Base-by-base conservation (phyloP, 2,113 vertebrate species). In the Psittacula cyanocephala region DNA sequence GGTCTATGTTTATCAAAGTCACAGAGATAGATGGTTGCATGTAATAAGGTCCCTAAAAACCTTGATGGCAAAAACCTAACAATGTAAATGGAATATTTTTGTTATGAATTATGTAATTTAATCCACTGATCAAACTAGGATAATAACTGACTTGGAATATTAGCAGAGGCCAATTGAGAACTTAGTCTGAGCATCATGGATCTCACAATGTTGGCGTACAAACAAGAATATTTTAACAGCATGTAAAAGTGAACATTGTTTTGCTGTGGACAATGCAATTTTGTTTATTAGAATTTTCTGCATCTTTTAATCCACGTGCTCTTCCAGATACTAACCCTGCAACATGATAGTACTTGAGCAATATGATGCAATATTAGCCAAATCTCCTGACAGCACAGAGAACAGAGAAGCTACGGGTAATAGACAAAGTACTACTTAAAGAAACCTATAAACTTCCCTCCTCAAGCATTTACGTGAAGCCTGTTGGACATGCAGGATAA, bases 311-410 rank as follows among this genome's bases (percentile, higher is more conserved):
- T 84, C 31, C 37, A 41, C 37, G 17, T 52, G 19, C 18, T 91
- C 4, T 79, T 78, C 44, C 65, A 79, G 55, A 60, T 84, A 64
- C 28, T 81, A 81, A 62, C 17, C 28, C 22, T 69, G 19, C 79
- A 77, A 88, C 76, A 72, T 86, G 90, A 93, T 50, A 15, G 23
- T 69, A 64, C 88, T 91, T 91, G 80, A 96, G 28, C 44, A 68
- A 79, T 65, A 37, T 95, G 95, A 92, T 72, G 92, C 80, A 97
- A 90, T 84, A 44, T 85, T 86, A 53, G 52, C 39, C 39, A 86
- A 88, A 70, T 70, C 60, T 89, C 94, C 93, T 63, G 60, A 53
- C 85, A 90, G 28, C 62, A 50, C 37, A 86, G 52, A 86, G 64
- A 60, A 50, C 37, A 86, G 52, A 86, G 64, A 60, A 68, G 15